These are phyloP conservation scores for Brachionus koreanus DNA, from an alignment of 1,140 invertebrate genomes.

Conservation along the genomic window DNA sequence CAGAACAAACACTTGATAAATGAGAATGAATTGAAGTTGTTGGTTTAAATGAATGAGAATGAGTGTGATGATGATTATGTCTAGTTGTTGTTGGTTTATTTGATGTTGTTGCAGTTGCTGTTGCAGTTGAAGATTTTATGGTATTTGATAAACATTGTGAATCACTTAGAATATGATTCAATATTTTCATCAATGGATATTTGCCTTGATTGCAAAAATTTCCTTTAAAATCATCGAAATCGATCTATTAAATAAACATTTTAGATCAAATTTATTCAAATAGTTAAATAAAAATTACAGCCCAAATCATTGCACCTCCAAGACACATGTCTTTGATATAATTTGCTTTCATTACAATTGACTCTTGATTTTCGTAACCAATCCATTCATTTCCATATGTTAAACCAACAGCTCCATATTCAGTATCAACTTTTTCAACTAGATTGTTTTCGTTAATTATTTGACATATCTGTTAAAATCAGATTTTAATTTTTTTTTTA, in stretches of 20 bases:
- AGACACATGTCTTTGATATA: no score
- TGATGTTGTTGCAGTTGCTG: not conserved
- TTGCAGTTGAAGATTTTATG: not conserved
- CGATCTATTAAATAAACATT: no score
- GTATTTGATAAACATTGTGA: no score
- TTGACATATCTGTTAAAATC: conserved; percentile 64
- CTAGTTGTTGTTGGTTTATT: not conserved
- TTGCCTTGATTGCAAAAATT: conserved; percentile 72
- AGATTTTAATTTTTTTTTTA: conserved; percentile 66
- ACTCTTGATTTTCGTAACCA: conserved; percentile 74
- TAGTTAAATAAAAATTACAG: conserved; percentile 45
- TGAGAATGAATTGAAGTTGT: not conserved
- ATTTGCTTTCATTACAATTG: conserved; percentile 47
- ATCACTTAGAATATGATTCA: conserved; percentile 61
- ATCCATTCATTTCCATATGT: conserved; percentile 80
- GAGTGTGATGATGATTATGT: not conserved
- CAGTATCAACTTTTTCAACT: conserved; percentile 61
- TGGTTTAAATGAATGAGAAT: not conserved
- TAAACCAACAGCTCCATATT: conserved; percentile 71
- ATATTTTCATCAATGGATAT: conserved; percentile 83
- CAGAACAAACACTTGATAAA: not conserved
- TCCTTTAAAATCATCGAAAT: no score
- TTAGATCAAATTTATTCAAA: no score
- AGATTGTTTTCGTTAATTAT: conserved; percentile 52
- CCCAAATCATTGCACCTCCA: no score